Evolutionary conservation across 2,888 invertebrate genomes (phyloP), one percentile per base, ranked within the genome.

Genomic region (Chrysolina haemoptera): DNA sequence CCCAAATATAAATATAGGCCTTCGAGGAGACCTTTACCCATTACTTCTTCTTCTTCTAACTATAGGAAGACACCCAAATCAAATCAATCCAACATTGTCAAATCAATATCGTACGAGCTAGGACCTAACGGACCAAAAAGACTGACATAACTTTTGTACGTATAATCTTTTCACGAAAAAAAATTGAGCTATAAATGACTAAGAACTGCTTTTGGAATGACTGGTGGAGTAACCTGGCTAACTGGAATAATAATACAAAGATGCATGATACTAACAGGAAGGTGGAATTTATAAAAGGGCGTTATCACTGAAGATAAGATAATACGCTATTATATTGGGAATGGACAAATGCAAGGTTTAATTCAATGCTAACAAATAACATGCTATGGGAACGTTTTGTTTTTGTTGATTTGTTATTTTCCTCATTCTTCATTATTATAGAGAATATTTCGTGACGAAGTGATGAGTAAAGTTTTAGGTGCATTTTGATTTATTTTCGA

Each of bases 91-190:
- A 72, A 75, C 53, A 66, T 85, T 63, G 80, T 86, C 70, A 84
- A 82, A 77, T 86, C 87, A 11, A 71, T 86, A 35, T 76, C 84
- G n/a, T 86, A 83, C 68, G 81, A 86, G 81, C 79, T 87, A 46
- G 84, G 85, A 77, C 85, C 85, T 11, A 78, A 84, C 70, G 85
- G 86, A 82, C 85, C 85, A 63, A 82, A 84, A 79, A 85, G 85
- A 85, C 84, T 84, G 84, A 85, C 84, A 75, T 80, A 74, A 76
- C 20, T 71, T 62, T 73, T 59, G 70, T 53, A 53, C 53, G 76
- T 77, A 73, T 77, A 71, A 74, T 43, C 59, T 18, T 64, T 43
- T 41, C 27, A 40, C 22, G n/a, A 48, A 14, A 14, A n/a, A 12
- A 5, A 20, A 16, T 53, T 0, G 8, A 12, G 5, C 20, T 53